phyloP scores from a whole-genome alignment of 2,888 invertebrate genomes.

The Microplitis manilae region DNA sequence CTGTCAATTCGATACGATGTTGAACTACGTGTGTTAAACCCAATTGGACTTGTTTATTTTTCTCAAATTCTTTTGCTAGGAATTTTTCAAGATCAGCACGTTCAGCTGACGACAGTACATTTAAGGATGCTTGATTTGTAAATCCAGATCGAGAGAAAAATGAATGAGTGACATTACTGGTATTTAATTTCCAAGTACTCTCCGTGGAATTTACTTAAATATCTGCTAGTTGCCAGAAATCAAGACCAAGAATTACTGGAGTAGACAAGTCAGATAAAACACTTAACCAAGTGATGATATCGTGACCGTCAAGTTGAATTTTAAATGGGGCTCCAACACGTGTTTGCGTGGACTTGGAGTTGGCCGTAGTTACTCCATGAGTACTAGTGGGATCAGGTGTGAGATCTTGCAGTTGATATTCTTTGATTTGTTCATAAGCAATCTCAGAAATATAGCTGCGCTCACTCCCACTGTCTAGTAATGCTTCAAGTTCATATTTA shows the following conservation, averaged over 20 bases:
- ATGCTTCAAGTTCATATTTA: not conserved
- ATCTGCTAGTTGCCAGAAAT: not conserved
- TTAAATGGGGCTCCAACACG: not conserved
- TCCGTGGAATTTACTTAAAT: not conserved
- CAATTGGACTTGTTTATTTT: slow-evolving; percentile 30
- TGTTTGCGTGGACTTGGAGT: not conserved
- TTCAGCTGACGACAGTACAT: not conserved
- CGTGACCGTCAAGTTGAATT: not conserved
- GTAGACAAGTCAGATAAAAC: not conserved
- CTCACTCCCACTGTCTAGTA: not conserved
- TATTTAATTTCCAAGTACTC: not conserved
- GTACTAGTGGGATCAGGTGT: not conserved
- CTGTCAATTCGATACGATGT: slow-evolving; percentile 38
- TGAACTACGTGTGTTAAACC: slow-evolving; percentile 30
- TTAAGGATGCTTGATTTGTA: not conserved
- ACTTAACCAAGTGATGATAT: not conserved
- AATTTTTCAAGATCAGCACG: slow-evolving; percentile 1
- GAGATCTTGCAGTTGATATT: not conserved
- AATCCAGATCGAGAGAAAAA: not conserved
- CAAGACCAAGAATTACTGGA: not conserved
- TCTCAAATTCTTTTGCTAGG: slow-evolving; percentile 33
- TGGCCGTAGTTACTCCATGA: not conserved
- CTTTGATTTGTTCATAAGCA: not conserved
- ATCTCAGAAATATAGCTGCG: not conserved
- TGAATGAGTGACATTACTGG: not conserved